Conservation (phyloP, 2,113 vertebrate genomes). For the Rutilus rutilus region DNA sequence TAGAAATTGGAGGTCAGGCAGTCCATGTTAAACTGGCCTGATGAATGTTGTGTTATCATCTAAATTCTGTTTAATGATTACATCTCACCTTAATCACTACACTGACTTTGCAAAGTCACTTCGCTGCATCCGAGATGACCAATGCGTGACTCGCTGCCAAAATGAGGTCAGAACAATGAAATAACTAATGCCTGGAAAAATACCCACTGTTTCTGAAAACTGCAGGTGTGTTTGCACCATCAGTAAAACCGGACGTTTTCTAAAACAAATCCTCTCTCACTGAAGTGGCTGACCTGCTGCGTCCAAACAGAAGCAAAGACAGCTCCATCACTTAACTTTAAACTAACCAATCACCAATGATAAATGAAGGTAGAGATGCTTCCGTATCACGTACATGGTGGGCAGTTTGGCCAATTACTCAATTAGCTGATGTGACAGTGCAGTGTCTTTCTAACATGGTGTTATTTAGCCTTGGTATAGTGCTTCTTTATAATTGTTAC, state of each 20-base stretch:
- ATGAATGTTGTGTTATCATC: constrained; percentile 16
- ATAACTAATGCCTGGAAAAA: constrained; percentile 18
- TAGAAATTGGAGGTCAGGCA: neutral
- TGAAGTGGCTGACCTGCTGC: constrained; percentile 54
- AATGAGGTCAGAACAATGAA: constrained; percentile 9
- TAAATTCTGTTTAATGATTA: constrained; percentile 10
- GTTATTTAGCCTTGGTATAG: constrained; percentile 24
- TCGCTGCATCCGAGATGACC: neutral
- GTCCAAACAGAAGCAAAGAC: constrained; percentile 62
- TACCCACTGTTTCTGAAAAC: constrained; percentile 22
- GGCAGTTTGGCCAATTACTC: constrained; percentile 76
- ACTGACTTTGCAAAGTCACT: constrained; percentile 1
- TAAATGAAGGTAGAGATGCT: constrained; percentile 59
- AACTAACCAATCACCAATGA: constrained; percentile 71
- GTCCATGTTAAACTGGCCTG: neutral
- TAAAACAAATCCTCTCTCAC: constrained; percentile 20
- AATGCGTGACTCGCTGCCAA: neutral
- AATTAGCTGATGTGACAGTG: constrained; percentile 75
- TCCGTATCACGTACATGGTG: constrained; percentile 58
- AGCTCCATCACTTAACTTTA: constrained; percentile 67
- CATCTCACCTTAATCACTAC: neutral
- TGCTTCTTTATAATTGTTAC: neutral
- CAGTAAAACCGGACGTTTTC: constrained; percentile 25
- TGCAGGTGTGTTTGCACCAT: constrained; percentile 42
- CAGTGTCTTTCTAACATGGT: constrained; percentile 56